Percentiles rank a stretch among this genome's conserved stretches.
Evolutionary conservation across 2,888 invertebrate species (phyloP).

Genomic region (Ophonus ardosiacus): DNA sequence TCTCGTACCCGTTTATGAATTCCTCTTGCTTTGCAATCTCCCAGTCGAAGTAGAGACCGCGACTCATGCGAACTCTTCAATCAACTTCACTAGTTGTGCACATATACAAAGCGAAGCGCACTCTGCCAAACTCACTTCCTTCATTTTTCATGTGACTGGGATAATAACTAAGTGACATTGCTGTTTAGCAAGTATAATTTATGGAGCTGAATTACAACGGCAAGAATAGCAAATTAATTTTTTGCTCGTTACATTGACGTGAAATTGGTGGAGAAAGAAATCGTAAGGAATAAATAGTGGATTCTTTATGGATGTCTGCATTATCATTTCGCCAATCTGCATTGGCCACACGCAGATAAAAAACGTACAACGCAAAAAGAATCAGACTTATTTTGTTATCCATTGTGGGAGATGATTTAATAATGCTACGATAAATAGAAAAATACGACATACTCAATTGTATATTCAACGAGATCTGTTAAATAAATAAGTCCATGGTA

Average conservation of each 20-base stretch:
- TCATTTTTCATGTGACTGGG: constrained; percentile 44
- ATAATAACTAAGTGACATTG: constrained; percentile 41
- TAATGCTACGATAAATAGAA: background rate
- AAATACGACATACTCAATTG: background rate
- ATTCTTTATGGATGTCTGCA: constrained; percentile 7
- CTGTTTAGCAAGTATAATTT: constrained; percentile 47
- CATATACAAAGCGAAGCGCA: constrained; percentile 14
- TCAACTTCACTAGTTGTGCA: constrained; percentile 42
- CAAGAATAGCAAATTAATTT: constrained; percentile 44
- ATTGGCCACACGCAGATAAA: constrained; percentile 1
- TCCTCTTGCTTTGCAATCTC: constrained; percentile 34
- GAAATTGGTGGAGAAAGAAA: constrained; percentile 10
- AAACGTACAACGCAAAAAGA: background rate
- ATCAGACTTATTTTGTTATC: background rate
- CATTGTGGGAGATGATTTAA: background rate
- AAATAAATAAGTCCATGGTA: background rate
- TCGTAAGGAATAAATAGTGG: constrained; percentile 3
- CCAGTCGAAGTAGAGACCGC: background rate
- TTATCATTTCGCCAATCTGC: background rate
- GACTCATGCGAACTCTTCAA: constrained; percentile 23
- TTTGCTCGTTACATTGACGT: constrained; percentile 23
- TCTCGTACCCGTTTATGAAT: constrained; percentile 44
- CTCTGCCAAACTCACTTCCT: background rate
- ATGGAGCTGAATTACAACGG: constrained; percentile 13
- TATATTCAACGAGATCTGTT: background rate